Base-by-base conservation (phyloP, 2,888 invertebrate genomes). In the Acleris emargana region DNA sequence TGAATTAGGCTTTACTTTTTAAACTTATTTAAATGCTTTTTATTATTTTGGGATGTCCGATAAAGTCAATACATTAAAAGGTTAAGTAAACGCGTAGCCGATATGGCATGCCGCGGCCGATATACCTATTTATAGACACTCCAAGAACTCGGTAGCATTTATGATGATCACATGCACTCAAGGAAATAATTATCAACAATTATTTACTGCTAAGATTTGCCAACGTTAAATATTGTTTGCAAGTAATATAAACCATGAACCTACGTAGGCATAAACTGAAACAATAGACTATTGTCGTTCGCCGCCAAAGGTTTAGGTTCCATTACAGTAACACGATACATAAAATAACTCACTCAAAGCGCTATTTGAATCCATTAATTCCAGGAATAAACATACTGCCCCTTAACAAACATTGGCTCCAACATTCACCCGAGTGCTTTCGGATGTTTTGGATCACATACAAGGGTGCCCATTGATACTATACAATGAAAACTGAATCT, bases 401-500 rank as follows among this genome's bases (percentile, higher is more conserved):
- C 76, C 80, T 82, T 79, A 81, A 80, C 79, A 80, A 82, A 83
- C 76, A 80, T 86, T 86, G 81, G 79, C 76, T 74, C 77, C 78
- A 74, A 77, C 79, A 77, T 62, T 52, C 53, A 38, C 6, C 52
- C 49, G 64, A 85, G 86, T 86, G 82, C 78, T 80, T 79, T 87
- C 81, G 83, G 83, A 87, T 84, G 85, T 86, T 84, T 83, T 77
- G 78, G 83, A 86, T 86, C 87, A 83, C 87, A 83, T 78, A 86
- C 84, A 86, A 87, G 82, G 78, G 82, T 79, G 77, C 76, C 82
- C 83, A 84, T 84, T 85, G 82, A 86, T 85, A 82, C 68, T 38
- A 42, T 45, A 58, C 64, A 52, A 1, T 20, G 28, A 17, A 64
- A 43, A 42, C 13, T 60, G n/a, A n/a, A 57, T 51, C 53, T 43